Evolutionary conservation across 35 echinoderm and acorn worm genomes (phyloP).

Genomic region (Hemicentrotus pulcherrimus): DNA sequence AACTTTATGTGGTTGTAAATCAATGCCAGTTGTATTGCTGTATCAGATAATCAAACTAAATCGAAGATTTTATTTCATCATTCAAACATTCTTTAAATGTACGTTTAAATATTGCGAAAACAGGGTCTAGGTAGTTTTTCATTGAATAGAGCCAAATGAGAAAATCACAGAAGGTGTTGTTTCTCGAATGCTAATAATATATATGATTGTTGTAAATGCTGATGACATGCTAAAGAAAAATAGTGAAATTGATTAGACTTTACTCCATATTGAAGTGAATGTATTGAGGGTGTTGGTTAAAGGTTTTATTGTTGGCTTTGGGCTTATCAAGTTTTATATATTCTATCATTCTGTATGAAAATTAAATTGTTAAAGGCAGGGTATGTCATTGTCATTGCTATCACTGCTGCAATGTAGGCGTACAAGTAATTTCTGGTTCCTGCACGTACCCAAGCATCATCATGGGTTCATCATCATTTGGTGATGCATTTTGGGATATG

Average conservation of each 20-base stretch:
- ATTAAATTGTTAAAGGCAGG: neutral
- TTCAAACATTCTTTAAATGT: neutral
- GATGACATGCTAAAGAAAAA: too few species aligned
- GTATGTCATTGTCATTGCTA: too few species aligned
- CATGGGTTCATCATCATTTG: too few species aligned
- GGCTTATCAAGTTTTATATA: neutral
- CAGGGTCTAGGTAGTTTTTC: neutral
- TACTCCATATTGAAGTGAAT: too few species aligned
- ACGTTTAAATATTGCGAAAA: neutral
- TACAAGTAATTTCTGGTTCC: too few species aligned
- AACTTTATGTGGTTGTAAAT: too few species aligned
- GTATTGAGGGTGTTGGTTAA: too few species aligned
- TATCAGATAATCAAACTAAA: neutral
- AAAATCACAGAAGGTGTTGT: neutral
- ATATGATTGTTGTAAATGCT: neutral
- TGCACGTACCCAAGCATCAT: too few species aligned
- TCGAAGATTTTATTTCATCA: neutral
- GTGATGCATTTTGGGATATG: too few species aligned
- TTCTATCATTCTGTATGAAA: neutral
- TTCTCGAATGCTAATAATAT: neutral
- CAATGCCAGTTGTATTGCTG: too few species aligned
- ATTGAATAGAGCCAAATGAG: neutral
- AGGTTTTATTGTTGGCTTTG: neutral
- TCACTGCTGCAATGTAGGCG: too few species aligned
- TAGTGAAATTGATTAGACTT: too few species aligned